Conservation (phyloP, 2,113 vertebrate genomes). For the Paralichthys olivaceus region DNA sequence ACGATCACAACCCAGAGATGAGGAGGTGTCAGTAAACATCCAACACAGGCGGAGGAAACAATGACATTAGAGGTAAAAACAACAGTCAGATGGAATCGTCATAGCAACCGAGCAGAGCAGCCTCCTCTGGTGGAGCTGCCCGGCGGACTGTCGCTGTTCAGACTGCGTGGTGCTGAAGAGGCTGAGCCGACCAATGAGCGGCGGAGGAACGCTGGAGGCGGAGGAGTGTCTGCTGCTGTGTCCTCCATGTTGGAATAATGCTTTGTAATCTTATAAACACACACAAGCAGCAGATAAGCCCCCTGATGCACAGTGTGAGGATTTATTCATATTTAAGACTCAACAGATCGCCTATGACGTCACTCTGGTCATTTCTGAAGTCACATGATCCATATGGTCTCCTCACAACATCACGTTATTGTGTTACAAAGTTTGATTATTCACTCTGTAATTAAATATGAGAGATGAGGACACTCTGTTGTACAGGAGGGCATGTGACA, state of each 20-base stretch:
- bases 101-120: conserved; percentile 24
- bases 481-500: conserved; percentile 3
- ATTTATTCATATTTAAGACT: background rate
- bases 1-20: conserved; percentile 2
- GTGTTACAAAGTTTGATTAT: too few species aligned
- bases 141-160: conserved; percentile 76
- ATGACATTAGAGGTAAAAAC: background rate
- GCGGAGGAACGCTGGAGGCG: conserved; percentile 54
- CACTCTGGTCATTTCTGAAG: background rate
- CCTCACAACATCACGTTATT: too few species aligned
- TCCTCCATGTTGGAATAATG: conserved; percentile 52
- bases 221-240: conserved; percentile 55
- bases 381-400: background rate
- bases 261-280: conserved; percentile 13
- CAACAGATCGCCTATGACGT: conserved; percentile 16
- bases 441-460: background rate
- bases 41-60: background rate
- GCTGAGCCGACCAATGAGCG: conserved; percentile 67
- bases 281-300: background rate
- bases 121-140: conserved; percentile 39
- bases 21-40: background rate
- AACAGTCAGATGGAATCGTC: conserved; percentile 8
- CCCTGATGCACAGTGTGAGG: background rate
- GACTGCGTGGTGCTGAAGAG: conserved; percentile 77
- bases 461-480: background rate